Evolutionary conservation across 2,113 vertebrate genomes (phyloP), one percentile per base, ranked within the genome.

Genomic region (Salvelinus alpinus): DNA sequence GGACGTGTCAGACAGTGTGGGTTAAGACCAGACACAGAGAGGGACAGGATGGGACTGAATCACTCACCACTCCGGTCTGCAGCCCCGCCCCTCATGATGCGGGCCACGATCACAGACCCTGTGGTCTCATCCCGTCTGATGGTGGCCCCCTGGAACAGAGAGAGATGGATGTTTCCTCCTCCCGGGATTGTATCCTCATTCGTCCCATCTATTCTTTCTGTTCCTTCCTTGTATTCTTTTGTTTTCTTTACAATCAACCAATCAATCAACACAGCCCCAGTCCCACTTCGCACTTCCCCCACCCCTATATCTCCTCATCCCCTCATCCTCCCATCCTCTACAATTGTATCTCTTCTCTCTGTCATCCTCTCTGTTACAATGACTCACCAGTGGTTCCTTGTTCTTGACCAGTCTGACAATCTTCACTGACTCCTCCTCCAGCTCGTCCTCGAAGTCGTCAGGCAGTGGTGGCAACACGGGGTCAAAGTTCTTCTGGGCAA

Each of bases 401-500:
- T 98, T 99, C 90, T 99, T 99, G 83, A 99, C 97, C 78, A 99
- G 92, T 0, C 96, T 94, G 70, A 99, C 96, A 1, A 99, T 99
- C 94, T 99, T 99, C 89, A 99, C 96, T 0, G 97, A 98, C 84
- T 99, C 97, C 81, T 99, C 97, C 47, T 99, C 96, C 84, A 98
- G 93, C 82, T 98, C 96, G 3, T 97, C 96, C 0, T 96, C 96
- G 0, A 96, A 91, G 85, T 97, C 95, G 11, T 97, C 95, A 0
- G 97, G 97, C 1, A 99, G 91, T 62, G 97, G 97, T 9, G 97
- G 97, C 64, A 99, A 93, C 74, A 97, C 94, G 0, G 97, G 97
- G 85, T 98, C 96, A 70, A 99, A 99, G 82, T 96, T 97, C 93
- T 99, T 99, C 93, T 96, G 96, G 4, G 97, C 97, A 38, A 99